These are phyloP conservation scores for Hydrolagus affinis DNA, from an alignment of 2,113 vertebrate species.

Conservation along the genomic window DNA sequence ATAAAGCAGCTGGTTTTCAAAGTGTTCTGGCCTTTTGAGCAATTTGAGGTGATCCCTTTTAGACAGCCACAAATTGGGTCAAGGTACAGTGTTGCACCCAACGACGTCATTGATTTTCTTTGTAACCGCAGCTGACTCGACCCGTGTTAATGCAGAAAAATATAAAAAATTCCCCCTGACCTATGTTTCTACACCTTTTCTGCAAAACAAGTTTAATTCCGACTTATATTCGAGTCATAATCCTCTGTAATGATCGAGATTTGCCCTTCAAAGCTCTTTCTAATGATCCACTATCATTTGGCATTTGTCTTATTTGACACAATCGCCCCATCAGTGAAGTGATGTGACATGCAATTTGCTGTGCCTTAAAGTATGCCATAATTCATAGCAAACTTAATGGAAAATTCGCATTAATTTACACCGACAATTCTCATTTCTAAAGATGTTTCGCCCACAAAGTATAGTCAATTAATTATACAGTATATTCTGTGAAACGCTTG, in stretches of 20 bases:
- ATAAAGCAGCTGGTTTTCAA: too few species aligned
- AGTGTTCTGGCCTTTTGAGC: neutral
- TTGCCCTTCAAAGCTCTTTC: neutral
- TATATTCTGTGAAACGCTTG: neutral
- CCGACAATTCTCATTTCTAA: neutral
- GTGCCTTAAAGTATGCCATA: neutral
- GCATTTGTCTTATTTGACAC: neutral
- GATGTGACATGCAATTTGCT: neutral
- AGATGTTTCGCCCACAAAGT: neutral
- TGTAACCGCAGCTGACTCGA: neutral
- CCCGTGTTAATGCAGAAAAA: neutral
- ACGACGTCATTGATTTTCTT: constrained; percentile 5
- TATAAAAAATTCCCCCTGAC: neutral
- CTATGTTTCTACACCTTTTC: neutral
- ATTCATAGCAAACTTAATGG: neutral
- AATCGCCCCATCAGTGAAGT: neutral
- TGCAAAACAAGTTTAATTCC: neutral
- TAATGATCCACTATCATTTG: neutral
- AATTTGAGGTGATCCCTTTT: constrained; percentile 2
- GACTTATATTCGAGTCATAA: neutral
- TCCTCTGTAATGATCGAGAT: too few species aligned
- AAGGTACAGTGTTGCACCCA: neutral
- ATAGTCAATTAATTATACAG: neutral
- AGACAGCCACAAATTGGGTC: neutral
- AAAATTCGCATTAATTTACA: neutral